Evolutionary conservation across 2,113 vertebrate species (phyloP).

Genomic region (Cricetomys ansorgei): DNA sequence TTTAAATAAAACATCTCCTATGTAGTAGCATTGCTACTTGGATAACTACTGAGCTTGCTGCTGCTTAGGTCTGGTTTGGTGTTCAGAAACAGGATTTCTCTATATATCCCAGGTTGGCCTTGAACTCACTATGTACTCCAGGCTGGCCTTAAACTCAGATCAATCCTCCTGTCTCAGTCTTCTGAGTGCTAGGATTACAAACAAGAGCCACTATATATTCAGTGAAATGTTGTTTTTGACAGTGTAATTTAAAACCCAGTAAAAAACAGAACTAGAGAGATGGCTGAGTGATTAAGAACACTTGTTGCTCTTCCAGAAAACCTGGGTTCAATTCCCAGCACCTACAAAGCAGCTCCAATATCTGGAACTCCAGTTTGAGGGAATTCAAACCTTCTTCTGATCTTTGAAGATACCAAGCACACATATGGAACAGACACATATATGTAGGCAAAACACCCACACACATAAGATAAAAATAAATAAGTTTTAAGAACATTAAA

Average conservation of each 20-base stretch:
- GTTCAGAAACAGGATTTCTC: neutral
- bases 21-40: neutral
- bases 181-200: neutral
- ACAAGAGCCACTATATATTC: neutral
- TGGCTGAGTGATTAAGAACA: neutral
- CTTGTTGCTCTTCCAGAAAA: neutral
- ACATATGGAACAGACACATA: neutral
- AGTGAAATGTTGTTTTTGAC: constrained; percentile 20
- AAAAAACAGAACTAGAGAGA: neutral
- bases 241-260: constrained; percentile 13
- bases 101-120: neutral
- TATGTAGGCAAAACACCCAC: neutral
- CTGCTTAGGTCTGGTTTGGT: neutral
- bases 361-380: neutral
- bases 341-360: neutral
- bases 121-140: neutral
- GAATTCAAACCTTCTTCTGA: neutral
- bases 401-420: neutral
- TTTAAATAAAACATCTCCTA: neutral
- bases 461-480: neutral
- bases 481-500: neutral
- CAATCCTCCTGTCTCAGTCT: neutral
- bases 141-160: neutral
- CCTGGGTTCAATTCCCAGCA: neutral
- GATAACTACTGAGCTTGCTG: neutral